Evolutionary conservation across 2,888 invertebrate genomes (phyloP), one percentile per base, ranked within the genome.

Genomic region (Drosophila neutralis): DNA sequence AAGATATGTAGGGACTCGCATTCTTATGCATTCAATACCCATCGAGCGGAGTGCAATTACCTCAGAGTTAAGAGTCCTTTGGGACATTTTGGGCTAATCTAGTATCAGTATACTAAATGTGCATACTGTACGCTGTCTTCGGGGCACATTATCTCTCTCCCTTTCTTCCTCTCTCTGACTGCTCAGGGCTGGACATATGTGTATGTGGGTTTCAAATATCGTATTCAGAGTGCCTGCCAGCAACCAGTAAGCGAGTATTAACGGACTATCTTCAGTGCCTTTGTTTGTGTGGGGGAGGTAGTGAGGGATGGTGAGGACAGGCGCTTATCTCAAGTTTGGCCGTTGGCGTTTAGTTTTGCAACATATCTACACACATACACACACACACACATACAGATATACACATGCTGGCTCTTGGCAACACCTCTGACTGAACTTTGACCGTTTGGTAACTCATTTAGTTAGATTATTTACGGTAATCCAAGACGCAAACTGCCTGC

Each of bases 391-490:
- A 40, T 29, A 49, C 42, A 48, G 40, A 42, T 11, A 45, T 57
- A 56, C 31, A 72, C 38, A 53, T 56, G 45, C 13, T 36, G 56
- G 64, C 75, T 65, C 40, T 69, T 75, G 66, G 75, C 82, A 87
- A 87, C 89, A 85, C 83, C 88, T 90, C 67, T 11, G 69, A 69
- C 68, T 86, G 89, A 81, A 87, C 83, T 88, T 90, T 89, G 85
- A 85, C 85, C 85, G 85, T 85, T 85, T 89, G 88, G 82, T 85
- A 85, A 89, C 85, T 85, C 85, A 85, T 85, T 85, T 85, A 87
- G 85, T 80, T 82, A 89, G 89, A 85, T 85, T 85, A 85, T 85
- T 85, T 89, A 85, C 85, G 90, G 85, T 85, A 85, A 85, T 89
- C 85, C 90, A 85, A 85, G 83, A 85, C 75, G 80, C 80, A 78